phyloP scores from a whole-genome alignment of 2,797 vertebrate genomes.

The Anguilla pacifica region DNA sequence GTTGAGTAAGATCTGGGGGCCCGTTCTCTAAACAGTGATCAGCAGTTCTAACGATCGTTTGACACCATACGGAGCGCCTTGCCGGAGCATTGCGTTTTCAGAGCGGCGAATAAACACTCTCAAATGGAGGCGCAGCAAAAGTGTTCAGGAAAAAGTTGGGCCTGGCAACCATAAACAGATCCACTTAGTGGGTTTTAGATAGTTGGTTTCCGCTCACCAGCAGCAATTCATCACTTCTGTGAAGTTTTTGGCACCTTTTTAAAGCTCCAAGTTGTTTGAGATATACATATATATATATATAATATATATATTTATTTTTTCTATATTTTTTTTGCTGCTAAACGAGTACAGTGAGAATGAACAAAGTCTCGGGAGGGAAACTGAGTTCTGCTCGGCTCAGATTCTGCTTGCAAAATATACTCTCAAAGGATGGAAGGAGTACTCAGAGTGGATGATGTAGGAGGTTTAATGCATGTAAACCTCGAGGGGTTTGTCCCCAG shows the following conservation, averaged over 20 bases:
- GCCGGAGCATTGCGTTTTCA: background rate
- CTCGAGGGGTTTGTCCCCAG: background rate
- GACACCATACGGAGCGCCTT: background rate
- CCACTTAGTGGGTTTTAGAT: background rate
- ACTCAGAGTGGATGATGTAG: background rate
- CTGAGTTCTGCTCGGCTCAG: background rate
- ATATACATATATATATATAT: too few relatives aligned
- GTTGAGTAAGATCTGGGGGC: background rate
- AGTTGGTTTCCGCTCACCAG: background rate
- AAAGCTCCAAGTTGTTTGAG: background rate
- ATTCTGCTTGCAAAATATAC: background rate
- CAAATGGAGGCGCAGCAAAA: background rate
- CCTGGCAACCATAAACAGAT: background rate
- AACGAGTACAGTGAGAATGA: background rate
- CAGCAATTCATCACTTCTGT: background rate
- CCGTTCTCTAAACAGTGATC: background rate
- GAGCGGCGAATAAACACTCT: background rate
- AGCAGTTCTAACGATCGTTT: background rate
- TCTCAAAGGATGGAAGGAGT: background rate
- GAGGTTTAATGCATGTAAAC: background rate
- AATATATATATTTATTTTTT: too few relatives aligned
- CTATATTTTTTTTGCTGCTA: background rate
- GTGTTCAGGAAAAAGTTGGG: background rate
- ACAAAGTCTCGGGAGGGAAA: too few relatives aligned
- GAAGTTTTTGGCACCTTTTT: background rate